phyloP scores from a whole-genome alignment of 2,797 vertebrate species.

The Calcarius lapponicus region DNA sequence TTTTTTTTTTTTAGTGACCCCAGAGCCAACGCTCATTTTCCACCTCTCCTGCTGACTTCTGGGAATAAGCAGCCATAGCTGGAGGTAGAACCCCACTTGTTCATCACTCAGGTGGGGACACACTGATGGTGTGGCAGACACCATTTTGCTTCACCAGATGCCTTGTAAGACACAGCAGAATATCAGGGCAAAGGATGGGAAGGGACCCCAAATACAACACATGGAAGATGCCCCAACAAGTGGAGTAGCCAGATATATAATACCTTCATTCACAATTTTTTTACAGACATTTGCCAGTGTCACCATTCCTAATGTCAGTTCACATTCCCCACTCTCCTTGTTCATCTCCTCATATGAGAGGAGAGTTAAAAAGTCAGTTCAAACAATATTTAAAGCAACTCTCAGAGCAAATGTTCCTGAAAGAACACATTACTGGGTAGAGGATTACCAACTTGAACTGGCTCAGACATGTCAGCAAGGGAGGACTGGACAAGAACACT shows the following conservation, averaged over 20 bases:
- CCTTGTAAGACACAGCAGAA: background rate
- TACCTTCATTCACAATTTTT: background rate
- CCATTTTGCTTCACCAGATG: background rate
- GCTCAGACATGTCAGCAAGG: background rate
- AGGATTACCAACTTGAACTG: background rate
- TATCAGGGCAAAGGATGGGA: background rate
- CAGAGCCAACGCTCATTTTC: background rate
- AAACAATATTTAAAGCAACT: background rate
- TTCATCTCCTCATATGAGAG: background rate
- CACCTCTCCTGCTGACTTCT: background rate
- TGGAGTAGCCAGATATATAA: background rate
- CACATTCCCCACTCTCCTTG: background rate
- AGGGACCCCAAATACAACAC: accelerated
- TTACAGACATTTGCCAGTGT: background rate
- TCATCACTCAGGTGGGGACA: background rate
- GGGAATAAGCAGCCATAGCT: background rate
- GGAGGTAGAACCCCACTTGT: background rate
- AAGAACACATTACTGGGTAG: background rate
- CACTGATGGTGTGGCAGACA: background rate
- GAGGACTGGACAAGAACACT: background rate
- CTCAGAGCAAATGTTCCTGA: background rate
- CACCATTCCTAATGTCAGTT: background rate
- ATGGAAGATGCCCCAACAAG: background rate
- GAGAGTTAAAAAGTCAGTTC: background rate
- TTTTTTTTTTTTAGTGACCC: background rate